Evolutionary conservation across 2,113 vertebrate species (phyloP), one percentile per base, ranked within the genome.

Genomic region (Ifrita kowaldi): DNA sequence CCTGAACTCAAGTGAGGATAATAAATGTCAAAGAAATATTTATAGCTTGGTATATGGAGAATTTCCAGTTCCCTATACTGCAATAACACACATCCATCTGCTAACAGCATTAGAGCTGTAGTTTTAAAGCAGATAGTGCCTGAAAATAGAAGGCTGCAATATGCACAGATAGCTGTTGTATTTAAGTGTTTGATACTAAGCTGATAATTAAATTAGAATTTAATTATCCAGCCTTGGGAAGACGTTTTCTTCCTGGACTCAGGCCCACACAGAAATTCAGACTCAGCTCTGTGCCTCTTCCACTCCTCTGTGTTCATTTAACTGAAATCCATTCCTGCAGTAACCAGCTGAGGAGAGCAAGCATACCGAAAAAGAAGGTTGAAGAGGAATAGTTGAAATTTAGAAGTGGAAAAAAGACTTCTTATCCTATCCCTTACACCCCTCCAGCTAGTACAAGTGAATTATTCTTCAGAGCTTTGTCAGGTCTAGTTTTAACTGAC

Each of bases 11-110:
- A 98, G 98, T 85, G 98, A 99, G 99, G 97, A 98, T 98, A 98
- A 98, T 99, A 99, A 99, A 99, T 97, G 98, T 99, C 99, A 98
- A 77, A 90, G 95, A 97, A 98, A 98, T 99, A 99, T 99, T 99
- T 99, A 99, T 98, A 98, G 98, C 76, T 96, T 97, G 97, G 98
- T 99, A 98, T 98, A 98, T 98, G 98, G 98, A 99, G 98, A 99
- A 98, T 98, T 98, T 99, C 98, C 98, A 99, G 98, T 98, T 99
- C 99, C 98, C 99, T 92, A 86, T 96, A 97, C 98, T 98, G 97
- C 98, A 98, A 98, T 99, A 98, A 99, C 97, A 97, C 96, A 95
- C 96, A 95, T 98, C 98, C 99, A 99, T 99, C 99, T 99, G 99
- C 98, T 99, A 99, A 98, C 96, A 95, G 97, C 98, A 99, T 99